Percentiles rank a stretch among this genome's conserved stretches.
phyloP scores from a whole-genome alignment of 1,140 invertebrate genomes.

The Chionoecetes opilio region DNA sequence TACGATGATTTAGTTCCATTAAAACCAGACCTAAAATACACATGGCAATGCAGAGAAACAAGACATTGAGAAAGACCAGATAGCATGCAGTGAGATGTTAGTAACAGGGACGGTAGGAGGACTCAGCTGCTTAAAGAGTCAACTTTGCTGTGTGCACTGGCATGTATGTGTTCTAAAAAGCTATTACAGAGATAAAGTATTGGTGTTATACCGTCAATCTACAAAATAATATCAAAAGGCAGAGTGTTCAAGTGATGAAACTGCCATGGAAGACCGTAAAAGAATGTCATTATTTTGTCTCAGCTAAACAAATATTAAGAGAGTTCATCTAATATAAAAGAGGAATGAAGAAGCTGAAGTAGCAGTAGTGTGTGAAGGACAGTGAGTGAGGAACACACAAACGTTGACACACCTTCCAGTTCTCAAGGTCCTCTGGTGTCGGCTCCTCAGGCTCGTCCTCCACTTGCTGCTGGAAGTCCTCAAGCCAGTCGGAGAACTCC shows the following conservation, averaged over 20 bases:
- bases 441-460: slow-evolving; percentile 88
- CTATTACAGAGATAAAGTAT: not conserved
- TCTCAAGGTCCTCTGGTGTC: slow-evolving; percentile 89
- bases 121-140: not conserved
- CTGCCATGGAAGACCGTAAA: not conserved
- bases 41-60: too few species aligned
- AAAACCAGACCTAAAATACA: too few species aligned
- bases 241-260: not conserved
- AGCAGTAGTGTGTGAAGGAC: slow-evolving; percentile 47
- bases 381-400: not conserved
- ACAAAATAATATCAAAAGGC: slow-evolving; percentile 1
- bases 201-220: slow-evolving; percentile 30
- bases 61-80: too few species aligned
- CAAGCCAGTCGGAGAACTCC: slow-evolving; percentile 89
- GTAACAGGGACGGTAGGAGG: not conserved
- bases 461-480: slow-evolving; percentile 91
- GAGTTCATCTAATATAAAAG: slow-evolving; percentile 38
- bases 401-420: slow-evolving; percentile 86
- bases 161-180: not conserved
- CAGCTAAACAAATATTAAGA: not conserved
- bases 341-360: slow-evolving; percentile 22
- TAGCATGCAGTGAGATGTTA: not conserved
- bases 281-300: not conserved
- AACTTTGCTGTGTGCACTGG: not conserved
- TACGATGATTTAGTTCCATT: too few species aligned